Evolutionary conservation across 2,113 vertebrate genomes (phyloP), one percentile per base, ranked within the genome.

Genomic region (Salvelinus alpinus): DNA sequence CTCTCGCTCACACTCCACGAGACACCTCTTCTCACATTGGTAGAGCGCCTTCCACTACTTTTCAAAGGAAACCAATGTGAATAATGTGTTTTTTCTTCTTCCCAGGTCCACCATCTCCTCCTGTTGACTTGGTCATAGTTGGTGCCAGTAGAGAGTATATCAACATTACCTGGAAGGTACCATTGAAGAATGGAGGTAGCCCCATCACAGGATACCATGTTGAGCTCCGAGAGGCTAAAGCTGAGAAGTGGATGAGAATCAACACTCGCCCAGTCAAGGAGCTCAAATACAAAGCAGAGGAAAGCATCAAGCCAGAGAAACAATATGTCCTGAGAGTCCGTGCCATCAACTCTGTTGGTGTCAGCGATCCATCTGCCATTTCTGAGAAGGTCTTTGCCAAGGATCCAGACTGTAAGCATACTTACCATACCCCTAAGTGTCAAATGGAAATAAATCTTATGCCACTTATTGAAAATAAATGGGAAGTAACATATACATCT

Each of bases 221-320:
- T 84, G 98, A 99, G 88, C 94, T 99, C 88, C 95, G 96, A 0
- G 96, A 98, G 89, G 96, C 95, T 65, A 96, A 95, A 79, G 96
- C 97, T 13, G 97, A 99, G 6, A 99, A 99, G 83, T 99, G 98
- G 98, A 95, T 99, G 87, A 85, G 96, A 76, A 93, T 99, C 59
- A 99, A 97, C 92, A 95, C 90, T 87, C 95, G 98, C 44, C 97
- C 98, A 31, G 82, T 99, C 82, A 99, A 97, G 90, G 97, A 99
- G 74, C 90, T 96, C 70, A 94, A 95, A 72, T 99, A 95, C 89
- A 96, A 92, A 87, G 96, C 96, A 8, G 95, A 97, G 0, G 98
- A 99, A 67, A 96, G 96, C 64, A 91, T 99, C 82, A 95, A 97
- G 90, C 95, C 97, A 64, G 97, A 98, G 87, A 99, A 98, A 88